Conservation (phyloP, 2,797 vertebrate species). For the Sebastes oblongus region DNA sequence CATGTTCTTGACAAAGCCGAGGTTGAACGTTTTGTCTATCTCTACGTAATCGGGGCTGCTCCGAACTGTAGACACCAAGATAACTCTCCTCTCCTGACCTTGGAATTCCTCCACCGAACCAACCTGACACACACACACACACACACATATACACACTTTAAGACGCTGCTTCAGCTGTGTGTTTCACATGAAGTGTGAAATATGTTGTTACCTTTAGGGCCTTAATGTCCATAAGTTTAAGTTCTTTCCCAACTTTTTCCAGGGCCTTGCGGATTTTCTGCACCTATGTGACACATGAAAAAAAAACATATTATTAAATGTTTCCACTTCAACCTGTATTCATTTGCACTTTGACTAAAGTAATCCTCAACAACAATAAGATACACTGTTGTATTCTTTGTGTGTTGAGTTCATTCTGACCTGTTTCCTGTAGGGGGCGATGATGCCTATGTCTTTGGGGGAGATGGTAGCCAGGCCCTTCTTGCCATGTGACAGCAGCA, state of each 20-base stretch:
- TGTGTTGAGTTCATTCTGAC: slow-evolving; percentile 60
- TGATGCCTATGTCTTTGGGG: slow-evolving; percentile 89
- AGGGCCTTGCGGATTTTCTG: slow-evolving; percentile 90
- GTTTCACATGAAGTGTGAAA: background rate
- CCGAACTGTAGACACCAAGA: slow-evolving; percentile 93
- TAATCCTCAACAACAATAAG: background rate
- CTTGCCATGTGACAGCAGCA: slow-evolving; percentile 83
- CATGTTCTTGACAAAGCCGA: slow-evolving; percentile 93
- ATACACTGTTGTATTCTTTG: background rate
- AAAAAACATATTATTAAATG: background rate
- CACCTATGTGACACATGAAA: slow-evolving; percentile 78
- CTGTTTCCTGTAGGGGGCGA: slow-evolving; percentile 96
- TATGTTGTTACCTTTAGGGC: slow-evolving; percentile 83
- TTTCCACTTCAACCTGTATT: background rate
- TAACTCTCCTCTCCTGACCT: slow-evolving; percentile 90
- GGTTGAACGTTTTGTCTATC: slow-evolving; percentile 84
- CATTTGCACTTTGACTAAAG: background rate
- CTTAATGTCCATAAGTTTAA: slow-evolving; percentile 67
- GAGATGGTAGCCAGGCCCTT: slow-evolving; percentile 73
- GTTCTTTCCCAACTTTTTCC: slow-evolving; percentile 64
- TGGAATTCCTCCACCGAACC: slow-evolving; percentile 97
- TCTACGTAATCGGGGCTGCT: slow-evolving; percentile 81
- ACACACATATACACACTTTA: background rate
- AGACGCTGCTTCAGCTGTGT: background rate
- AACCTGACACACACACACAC: slow-evolving; percentile 77